Evolutionary conservation across 2,797 vertebrate species (phyloP).

Genomic region (Sibirionetta formosa): DNA sequence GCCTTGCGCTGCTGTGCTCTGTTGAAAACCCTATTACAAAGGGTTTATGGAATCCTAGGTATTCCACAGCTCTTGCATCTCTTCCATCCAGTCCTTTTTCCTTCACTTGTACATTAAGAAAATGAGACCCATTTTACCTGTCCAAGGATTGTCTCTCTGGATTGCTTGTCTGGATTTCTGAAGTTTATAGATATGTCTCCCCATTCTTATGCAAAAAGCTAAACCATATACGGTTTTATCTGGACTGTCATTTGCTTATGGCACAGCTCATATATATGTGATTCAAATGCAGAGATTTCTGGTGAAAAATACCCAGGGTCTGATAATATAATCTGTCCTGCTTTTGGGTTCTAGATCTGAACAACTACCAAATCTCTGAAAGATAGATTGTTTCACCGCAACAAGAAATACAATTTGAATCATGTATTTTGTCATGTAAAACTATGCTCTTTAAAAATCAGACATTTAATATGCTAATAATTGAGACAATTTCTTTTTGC

Average conservation of each 20-base stretch:
- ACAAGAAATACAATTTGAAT: background rate
- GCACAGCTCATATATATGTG: no score
- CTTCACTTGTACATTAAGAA: background rate
- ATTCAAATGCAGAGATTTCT: background rate
- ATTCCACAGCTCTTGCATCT: no score
- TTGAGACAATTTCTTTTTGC: background rate
- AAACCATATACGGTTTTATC: background rate
- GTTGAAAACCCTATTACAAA: background rate
- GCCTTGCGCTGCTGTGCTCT: background rate
- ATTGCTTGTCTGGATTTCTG: background rate
- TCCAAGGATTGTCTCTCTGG: no score
- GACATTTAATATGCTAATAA: background rate
- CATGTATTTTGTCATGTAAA: background rate
- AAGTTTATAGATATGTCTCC: background rate
- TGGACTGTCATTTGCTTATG: background rate
- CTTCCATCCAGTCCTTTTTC: background rate
- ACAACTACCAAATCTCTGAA: background rate
- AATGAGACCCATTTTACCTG: background rate
- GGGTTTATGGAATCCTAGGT: background rate
- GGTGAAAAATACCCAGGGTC: background rate
- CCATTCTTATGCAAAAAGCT: background rate
- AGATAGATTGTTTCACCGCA: background rate
- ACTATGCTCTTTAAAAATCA: background rate
- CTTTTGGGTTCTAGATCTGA: background rate
- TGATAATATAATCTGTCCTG: background rate